Conservation (phyloP, 2,797 vertebrate genomes). For the Sciurus vulgaris region DNA sequence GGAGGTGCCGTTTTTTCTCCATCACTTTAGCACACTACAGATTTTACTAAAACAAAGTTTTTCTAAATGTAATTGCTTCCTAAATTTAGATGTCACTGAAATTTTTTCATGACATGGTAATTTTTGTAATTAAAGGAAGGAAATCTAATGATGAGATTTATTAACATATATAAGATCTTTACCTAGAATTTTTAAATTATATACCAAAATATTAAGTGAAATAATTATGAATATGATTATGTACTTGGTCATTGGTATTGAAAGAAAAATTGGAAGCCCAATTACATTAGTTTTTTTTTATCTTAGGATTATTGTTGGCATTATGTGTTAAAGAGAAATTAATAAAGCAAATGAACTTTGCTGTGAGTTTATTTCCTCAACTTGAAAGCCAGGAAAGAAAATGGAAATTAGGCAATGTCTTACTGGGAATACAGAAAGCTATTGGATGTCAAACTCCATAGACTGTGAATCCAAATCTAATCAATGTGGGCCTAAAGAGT, state of each 20-base stretch:
- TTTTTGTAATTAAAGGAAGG: neutral
- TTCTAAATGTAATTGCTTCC: neutral
- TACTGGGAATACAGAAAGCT: neutral
- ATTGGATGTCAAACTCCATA: neutral
- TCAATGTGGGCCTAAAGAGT: neutral
- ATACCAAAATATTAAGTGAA: neutral
- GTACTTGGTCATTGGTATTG: neutral
- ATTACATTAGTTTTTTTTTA: neutral
- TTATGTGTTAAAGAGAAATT: neutral
- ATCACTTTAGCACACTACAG: neutral
- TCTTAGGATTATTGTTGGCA: neutral
- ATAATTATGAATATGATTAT: neutral
- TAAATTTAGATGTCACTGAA: neutral
- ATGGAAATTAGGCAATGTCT: neutral
- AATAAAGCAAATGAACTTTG: neutral
- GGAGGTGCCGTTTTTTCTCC: neutral
- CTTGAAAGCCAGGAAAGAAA: neutral
- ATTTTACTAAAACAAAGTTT: constrained; percentile 14
- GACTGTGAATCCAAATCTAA: neutral
- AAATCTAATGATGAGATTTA: neutral
- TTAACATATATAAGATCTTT: neutral
- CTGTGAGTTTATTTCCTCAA: neutral
- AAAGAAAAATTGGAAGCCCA: neutral
- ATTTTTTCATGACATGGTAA: neutral
- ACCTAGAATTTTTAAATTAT: neutral